phyloP scores from a whole-genome alignment of 2,113 vertebrate species.

The Cyrtonyx montezumae region DNA sequence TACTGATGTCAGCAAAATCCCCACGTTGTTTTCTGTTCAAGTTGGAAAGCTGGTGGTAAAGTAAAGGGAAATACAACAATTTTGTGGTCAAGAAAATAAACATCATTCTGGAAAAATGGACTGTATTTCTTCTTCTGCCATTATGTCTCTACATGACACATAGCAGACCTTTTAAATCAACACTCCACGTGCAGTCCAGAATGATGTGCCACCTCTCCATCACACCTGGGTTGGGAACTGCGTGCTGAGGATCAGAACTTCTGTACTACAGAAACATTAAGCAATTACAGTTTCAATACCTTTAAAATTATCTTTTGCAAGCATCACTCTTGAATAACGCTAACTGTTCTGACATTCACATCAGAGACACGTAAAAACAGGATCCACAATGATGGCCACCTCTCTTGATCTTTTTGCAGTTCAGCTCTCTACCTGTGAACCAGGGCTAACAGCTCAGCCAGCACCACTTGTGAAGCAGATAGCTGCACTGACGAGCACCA shows the following conservation, averaged over 20 bases:
- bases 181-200: background rate
- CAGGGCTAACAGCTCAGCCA: background rate
- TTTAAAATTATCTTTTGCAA: background rate
- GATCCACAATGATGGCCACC: background rate
- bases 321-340: background rate
- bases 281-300: background rate
- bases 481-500: background rate
- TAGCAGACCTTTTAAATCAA: background rate
- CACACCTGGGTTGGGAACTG: background rate
- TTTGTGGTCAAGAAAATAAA: constrained; percentile 16
- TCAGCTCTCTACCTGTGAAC: background rate
- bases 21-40: background rate
- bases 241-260: background rate
- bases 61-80: background rate
- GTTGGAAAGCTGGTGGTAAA: background rate
- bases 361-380: accelerated
- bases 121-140: background rate
- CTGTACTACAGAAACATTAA: background rate
- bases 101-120: background rate
- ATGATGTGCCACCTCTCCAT: background rate
- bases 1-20: background rate
- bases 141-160: background rate
- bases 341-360: background rate
- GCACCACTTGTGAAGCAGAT: background rate
- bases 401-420: background rate